Conservation (phyloP, 2,797 vertebrate genomes). For the Hipposideros larvatus region DNA sequence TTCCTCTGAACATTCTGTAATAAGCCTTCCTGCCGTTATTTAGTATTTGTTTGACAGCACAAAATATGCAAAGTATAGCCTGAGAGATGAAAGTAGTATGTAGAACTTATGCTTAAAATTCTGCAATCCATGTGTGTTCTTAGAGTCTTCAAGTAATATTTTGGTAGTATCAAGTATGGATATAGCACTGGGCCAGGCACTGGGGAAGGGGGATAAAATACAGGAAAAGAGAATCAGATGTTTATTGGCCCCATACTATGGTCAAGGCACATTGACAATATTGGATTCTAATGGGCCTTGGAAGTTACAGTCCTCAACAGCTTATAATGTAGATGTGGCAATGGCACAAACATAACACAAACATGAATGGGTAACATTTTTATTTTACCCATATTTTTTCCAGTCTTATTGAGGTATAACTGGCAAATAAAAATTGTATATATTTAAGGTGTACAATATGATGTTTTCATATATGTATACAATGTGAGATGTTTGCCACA, state of each 20-base stretch:
- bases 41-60: slow-evolving; percentile 60
- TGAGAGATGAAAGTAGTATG: slow-evolving; percentile 5
- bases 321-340: background rate
- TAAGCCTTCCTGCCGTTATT: slow-evolving; percentile 41
- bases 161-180: background rate
- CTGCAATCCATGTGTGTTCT: background rate
- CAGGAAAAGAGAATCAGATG: background rate
- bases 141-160: background rate
- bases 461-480: background rate
- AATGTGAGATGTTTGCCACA: background rate
- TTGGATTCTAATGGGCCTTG: background rate
- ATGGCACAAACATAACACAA: background rate
- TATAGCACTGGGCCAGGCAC: background rate
- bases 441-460: background rate
- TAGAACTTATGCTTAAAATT: slow-evolving; percentile 20
- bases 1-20: slow-evolving; percentile 31
- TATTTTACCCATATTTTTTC: background rate
- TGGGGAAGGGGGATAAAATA: background rate
- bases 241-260: background rate
- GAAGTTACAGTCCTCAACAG: background rate
- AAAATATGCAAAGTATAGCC: slow-evolving; percentile 43
- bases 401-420: background rate
- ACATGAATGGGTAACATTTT: background rate
- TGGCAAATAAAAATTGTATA: background rate
- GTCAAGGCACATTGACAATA: background rate